Conservation (phyloP, 2,888 invertebrate genomes). For the Stenodema calcarata region DNA sequence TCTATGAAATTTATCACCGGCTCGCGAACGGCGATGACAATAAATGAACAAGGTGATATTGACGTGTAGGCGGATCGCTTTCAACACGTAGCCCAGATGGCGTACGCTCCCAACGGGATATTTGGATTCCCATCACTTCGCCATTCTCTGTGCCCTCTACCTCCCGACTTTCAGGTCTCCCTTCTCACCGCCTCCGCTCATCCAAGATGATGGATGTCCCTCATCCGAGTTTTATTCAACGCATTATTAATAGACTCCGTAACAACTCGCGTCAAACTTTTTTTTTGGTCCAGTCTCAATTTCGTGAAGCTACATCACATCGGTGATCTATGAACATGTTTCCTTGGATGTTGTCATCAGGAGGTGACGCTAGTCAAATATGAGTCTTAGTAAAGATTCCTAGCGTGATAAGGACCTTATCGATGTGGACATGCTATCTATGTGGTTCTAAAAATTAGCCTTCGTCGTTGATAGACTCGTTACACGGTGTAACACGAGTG, state of each 20-base stretch:
- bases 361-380: too few relatives aligned
- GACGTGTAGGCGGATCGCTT: not conserved
- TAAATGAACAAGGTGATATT: not conserved
- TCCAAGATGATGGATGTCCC: not conserved
- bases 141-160: not conserved
- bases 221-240: not conserved
- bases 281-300: not conserved
- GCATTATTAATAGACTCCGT: not conserved
- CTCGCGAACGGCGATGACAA: not conserved
- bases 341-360: too few relatives aligned
- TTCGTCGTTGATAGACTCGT: too few relatives aligned
- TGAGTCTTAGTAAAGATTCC: too few relatives aligned
- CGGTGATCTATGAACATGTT: too few relatives aligned
- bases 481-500: too few relatives aligned
- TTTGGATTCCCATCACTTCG: not conserved
- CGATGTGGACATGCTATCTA: too few relatives aligned
- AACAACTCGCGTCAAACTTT: not conserved
- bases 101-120: not conserved
- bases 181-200: not conserved
- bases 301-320: too few relatives aligned
- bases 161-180: not conserved
- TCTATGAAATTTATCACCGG: not conserved
- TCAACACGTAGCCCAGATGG: not conserved
- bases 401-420: too few relatives aligned
- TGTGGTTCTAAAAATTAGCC: too few relatives aligned